Percentiles rank a stretch among this genome's conserved stretches.
Evolutionary conservation across 2,113 vertebrate species (phyloP).

Genomic region (Craseonycteris thonglongyai): DNA sequence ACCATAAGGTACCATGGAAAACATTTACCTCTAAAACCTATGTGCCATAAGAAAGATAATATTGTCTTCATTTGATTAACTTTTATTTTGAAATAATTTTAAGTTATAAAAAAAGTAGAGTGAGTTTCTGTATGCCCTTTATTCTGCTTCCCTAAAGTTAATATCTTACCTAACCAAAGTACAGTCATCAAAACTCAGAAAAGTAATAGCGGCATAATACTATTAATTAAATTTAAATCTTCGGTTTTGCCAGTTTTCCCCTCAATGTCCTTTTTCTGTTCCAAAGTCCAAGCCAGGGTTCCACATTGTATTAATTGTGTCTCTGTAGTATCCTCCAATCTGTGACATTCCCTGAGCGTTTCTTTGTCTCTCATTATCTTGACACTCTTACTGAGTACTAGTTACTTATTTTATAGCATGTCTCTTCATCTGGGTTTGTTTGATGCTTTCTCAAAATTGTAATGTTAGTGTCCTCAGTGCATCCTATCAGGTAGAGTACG

Average conservation of each 20-base stretch:
- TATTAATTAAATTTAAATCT: not conserved
- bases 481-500: fast-evolving
- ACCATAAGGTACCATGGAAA: too few relatives aligned
- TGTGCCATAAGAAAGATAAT: not conserved
- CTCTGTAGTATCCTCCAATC: too few relatives aligned
- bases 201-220: too few relatives aligned
- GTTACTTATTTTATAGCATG: not conserved
- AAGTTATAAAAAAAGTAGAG: not conserved
- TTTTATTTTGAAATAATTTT: too few relatives aligned
- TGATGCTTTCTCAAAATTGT: not conserved
- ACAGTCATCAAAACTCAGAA: not conserved
- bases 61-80: not conserved
- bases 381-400: not conserved
- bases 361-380: not conserved
- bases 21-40: not conserved
- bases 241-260: not conserved
- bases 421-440: not conserved
- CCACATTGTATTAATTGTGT: too few relatives aligned
- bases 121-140: not conserved
- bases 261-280: not conserved
- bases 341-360: too few relatives aligned
- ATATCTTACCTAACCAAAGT: not conserved
- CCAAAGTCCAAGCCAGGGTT: not conserved
- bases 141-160: not conserved
- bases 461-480: not conserved